Conservation (phyloP, 1,140 invertebrate species). For the Lepidostoma basale region DNA sequence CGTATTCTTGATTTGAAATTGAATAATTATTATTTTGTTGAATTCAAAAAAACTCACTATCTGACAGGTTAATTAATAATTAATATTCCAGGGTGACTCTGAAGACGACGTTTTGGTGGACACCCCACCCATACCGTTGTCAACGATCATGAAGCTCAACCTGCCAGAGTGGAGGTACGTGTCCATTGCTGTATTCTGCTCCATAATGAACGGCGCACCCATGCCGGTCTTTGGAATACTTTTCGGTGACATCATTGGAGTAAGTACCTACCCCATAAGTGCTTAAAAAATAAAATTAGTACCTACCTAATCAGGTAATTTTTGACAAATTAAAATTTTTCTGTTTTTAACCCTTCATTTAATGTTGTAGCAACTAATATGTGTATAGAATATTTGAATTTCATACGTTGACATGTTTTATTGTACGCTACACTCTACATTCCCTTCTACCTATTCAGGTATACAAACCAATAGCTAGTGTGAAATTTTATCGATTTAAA, state of each 20-base stretch:
- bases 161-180: conserved; percentile 75
- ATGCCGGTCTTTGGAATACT: conserved; percentile 80
- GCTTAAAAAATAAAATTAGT: too few relatives aligned
- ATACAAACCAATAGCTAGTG: too few relatives aligned
- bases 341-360: too few relatives aligned
- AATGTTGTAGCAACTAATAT: too few relatives aligned
- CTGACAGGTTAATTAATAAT: conserved; percentile 15
- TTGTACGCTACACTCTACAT: too few relatives aligned
- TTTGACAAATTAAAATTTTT: too few relatives aligned
- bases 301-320: too few relatives aligned
- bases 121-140: conserved; percentile 52
- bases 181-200: conserved; percentile 68
- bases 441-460: too few relatives aligned
- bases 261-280: conserved; percentile 44
- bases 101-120: conserved; percentile 49
- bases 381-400: too few relatives aligned
- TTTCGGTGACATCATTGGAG: conserved; percentile 78
- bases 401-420: too few relatives aligned
- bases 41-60: not conserved
- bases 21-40: not conserved
- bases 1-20: not conserved
- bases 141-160: conserved; percentile 69
- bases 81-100: too few relatives aligned
- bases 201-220: conserved; percentile 71
- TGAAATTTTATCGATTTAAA: too few relatives aligned